These are phyloP conservation scores for Setophaga petechia DNA, from an alignment of 2,113 vertebrate species.

Conservation along the genomic window DNA sequence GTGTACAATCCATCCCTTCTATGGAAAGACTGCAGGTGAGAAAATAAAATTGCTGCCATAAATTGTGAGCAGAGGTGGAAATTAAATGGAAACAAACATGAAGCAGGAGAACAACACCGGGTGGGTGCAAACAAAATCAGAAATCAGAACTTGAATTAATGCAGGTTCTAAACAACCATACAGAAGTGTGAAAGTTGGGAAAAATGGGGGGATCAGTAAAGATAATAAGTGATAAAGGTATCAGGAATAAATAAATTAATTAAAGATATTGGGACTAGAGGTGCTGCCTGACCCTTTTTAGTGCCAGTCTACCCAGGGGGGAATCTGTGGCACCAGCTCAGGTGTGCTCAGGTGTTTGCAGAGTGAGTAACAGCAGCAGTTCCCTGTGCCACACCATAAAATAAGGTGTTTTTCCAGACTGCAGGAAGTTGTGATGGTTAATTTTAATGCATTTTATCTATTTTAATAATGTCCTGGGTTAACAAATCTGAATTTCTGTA, in stretches of 20 bases:
- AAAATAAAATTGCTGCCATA: background rate
- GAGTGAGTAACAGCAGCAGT: background rate
- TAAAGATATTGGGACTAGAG: background rate
- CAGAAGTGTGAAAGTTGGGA: rapidly evolving
- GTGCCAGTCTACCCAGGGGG: too few species aligned
- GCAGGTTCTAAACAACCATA: background rate
- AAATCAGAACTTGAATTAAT: background rate
- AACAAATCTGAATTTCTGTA: background rate
- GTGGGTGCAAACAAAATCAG: background rate
- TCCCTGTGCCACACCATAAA: background rate
- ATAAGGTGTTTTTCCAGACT: rapidly evolving
- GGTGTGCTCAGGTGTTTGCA: rapidly evolving
- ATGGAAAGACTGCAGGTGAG: background rate
- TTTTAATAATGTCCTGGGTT: background rate
- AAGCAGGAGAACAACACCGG: background rate
- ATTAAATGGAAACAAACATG: background rate
- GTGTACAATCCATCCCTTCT: background rate
- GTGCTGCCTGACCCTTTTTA: background rate
- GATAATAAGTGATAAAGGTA: background rate
- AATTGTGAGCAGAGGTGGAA: background rate
- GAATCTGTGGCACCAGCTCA: background rate
- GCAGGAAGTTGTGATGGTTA: background rate
- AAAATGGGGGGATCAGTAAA: too few species aligned
- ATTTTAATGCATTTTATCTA: background rate
- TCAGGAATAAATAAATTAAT: background rate